Base-by-base conservation (phyloP, 2,888 invertebrate species). In the Drosophila borborema region DNA sequence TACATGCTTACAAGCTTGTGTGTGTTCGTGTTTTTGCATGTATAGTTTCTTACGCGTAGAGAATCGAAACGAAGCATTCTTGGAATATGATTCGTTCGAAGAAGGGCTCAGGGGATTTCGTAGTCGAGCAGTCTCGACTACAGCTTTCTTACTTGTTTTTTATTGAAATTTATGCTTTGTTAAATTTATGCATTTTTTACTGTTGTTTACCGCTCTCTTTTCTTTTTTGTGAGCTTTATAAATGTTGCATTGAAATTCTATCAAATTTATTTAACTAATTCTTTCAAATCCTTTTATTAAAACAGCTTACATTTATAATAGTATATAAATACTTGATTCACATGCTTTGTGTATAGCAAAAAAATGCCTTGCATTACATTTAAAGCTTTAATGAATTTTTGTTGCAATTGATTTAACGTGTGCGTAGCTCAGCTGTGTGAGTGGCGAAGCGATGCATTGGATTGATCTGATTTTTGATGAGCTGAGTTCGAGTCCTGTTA, bases 321-420 rank as follows among this genome's bases (percentile, higher is more conserved):
- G 6, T 23, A 23, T 4, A 23, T 23, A 3, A 23, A 23, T 23
- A 23, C 4, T 23, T 4, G 3, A 23, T 23, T 23, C 12, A 1
- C 5, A 10, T 14, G 0, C 18, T 46, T 16, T 23, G 41, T 18
- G n/a, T 40, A 4, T 23, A 8, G 7, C 2, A 9, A 36, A 9
- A 18, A 14, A 45, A 43, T 14, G 14, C 8, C 12, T 18, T 16
- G 43, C 14, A n/a, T 58, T 53, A 54, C 7, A 31, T 12, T 34
- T 9, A 58, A 40, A 40, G 8, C 16, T 23, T 28, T 41, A 2
- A 41, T 7, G 18, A 28, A 16, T 31, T 40, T n/a, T 6, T 5
- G 0, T 10, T 4, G 4, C 0, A 16, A n/a, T 0, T 0, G 0
- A 1, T 1, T 8, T 3, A 1, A n/a, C 10, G 31, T n/a, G 6